Base-by-base conservation (phyloP, 2,797 vertebrate species). In the Fratercula arctica region DNA sequence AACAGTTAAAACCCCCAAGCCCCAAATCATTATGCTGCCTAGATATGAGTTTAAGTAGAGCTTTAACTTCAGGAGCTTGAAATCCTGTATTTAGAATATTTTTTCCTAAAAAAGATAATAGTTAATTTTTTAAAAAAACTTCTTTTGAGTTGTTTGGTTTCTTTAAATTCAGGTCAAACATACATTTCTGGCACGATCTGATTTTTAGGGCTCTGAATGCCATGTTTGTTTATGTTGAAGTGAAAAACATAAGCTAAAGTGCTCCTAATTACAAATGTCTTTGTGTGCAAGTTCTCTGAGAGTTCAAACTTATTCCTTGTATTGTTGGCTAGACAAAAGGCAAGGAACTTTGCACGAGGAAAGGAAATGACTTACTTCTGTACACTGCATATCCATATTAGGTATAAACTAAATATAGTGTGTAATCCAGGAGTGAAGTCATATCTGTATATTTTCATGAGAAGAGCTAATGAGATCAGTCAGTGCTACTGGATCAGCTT, bases 321-420 rank as follows among this genome's bases (percentile, higher is more conserved):
- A 97, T 98, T 98, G 98, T 98, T 98, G 97, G 93, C 87, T 80
- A 97, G 95, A 97, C 97, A 98, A 98, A 98, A 97, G 96, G 95
- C 97, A 86, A 96, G 92, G 97, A 97, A 94, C 96, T 96, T 91
- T 95, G 60, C 78, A 60, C 31, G 81, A 97, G 96, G 93, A 96
- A 94, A 98, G 98, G 98, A 98, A 98, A 97, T 95, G 92, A 95
- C 97, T 97, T 86, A 39, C 92, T 95, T 91, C 67, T 59, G 95
- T 92, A 89, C 96, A 95, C 97, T 94, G 89, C 41, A 96, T 96
- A 61, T 94, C 98, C 98, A 97, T 98, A 98, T 98, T 98, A 98
- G 98, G 98, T 93, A 98, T 97, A 98, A 98, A 98, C 98, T 98
- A 98, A 98, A 98, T 97, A 97, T 98, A 98, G 98, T 11, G 54